Base-by-base conservation (phyloP, 2,888 invertebrate genomes). In the Chaetoderma sp. region DNA sequence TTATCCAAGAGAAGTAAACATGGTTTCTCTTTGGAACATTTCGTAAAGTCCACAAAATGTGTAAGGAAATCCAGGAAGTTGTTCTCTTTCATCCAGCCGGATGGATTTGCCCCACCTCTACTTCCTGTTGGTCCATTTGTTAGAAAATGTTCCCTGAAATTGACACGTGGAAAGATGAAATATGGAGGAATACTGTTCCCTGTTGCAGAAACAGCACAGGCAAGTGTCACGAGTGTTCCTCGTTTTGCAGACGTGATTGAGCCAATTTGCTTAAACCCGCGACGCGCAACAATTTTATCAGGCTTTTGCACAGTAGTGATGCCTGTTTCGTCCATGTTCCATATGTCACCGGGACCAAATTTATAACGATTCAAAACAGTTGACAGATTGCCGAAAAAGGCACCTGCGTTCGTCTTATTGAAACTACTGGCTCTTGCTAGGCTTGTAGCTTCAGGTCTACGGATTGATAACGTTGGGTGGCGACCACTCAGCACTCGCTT, bases 271-370 rank as follows among this genome's bases (percentile, higher is more conserved):
- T 65, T 70, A n/a, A 45, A 28, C 21, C 67, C 63, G 10, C 39
- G 50, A 23, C 10, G 60, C 62, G 21, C 58, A 2, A 62, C 62
- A 23, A 60, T 47, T 21, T 60, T 64, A 27, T 21, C n/a, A n/a
- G 65, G 70, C 45, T 67, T 68, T 28, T 67, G 68, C 0, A 74
- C 72, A 4, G 72, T 74, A 1, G 66, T 65, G 16, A 60, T 25
- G 5, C 66, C 67, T 18, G 72, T 70, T 56, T 68, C 70, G 56
- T 70, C 72, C 1, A 63, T 42, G 52, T 72, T 70, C 21, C 44
- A 73, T 28, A 73, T 67, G 2, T 65, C 42, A 45, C 21, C n/a
- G 10, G 60, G n/a, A n/a, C 28, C 36, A 36, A 66, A 50, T 13
- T 62, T 45, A 39, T 73, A 16, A 36, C 54, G 30, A 36, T 67